Evolutionary conservation across 1,140 invertebrate species (phyloP).

Genomic region (Halictus rubicundus): DNA sequence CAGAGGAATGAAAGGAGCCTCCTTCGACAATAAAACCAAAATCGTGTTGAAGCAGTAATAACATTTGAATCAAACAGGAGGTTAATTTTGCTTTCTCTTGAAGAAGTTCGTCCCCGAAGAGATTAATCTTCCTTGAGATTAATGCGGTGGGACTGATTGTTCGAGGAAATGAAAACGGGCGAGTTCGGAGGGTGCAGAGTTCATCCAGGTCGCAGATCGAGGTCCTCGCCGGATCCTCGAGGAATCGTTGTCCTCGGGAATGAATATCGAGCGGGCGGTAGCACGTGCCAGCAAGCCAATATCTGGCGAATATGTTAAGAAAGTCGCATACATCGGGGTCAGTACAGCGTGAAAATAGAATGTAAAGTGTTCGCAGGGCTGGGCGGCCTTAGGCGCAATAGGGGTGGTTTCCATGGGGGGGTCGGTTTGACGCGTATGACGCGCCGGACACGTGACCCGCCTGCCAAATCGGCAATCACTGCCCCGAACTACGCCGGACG

Average conservation of each 20-base stretch:
- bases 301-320: constrained; percentile 74
- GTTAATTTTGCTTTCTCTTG: no score
- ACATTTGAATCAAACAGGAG: no score
- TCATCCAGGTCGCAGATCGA: no score
- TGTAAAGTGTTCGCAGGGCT: constrained; percentile 74
- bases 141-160: no score
- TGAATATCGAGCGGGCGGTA: constrained; percentile 67
- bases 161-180: no score
- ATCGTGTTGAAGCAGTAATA: no score
- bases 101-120: no score
- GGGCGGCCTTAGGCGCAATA: constrained; percentile 63
- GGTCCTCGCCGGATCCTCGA: no score
- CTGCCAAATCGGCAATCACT: constrained; percentile 79
- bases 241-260: constrained; percentile 10
- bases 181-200: no score
- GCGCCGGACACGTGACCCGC: constrained; percentile 78
- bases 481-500: constrained; percentile 74
- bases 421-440: constrained; percentile 80
- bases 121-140: no score
- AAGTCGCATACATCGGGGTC: constrained; percentile 78
- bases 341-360: constrained; percentile 80
- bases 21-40: no score
- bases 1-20: no score
- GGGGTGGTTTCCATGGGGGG: constrained; percentile 48
- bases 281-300: constrained; percentile 74